phyloP scores from a whole-genome alignment of 2,113 vertebrate genomes.

The Macrotus californicus region DNA sequence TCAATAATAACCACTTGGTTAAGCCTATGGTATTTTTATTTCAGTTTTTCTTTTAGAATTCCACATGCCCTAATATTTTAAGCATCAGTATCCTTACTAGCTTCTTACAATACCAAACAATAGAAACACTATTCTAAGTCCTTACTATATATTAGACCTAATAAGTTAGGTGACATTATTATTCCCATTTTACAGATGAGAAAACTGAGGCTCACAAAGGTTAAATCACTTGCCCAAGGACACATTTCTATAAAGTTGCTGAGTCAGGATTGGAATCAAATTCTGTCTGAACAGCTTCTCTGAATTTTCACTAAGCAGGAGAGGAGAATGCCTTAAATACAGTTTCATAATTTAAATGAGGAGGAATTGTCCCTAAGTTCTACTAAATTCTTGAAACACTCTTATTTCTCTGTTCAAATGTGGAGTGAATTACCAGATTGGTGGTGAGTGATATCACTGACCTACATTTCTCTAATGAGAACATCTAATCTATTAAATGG shows the following conservation, averaged over 20 bases:
- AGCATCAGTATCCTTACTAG: background rate
- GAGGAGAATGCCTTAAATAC: background rate
- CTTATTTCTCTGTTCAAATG: background rate
- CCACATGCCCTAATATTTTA: background rate
- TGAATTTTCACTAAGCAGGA: background rate
- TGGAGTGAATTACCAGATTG: background rate
- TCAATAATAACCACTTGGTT: background rate
- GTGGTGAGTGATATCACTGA: background rate
- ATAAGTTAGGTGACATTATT: background rate
- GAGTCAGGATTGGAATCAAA: background rate
- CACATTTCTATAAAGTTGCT: background rate
- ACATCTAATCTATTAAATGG: background rate
- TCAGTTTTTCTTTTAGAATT: background rate
- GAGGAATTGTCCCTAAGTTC: background rate
- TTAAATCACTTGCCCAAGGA: background rate
- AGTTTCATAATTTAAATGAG: background rate
- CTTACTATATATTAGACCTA: background rate
- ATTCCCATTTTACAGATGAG: background rate
- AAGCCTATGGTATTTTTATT: background rate
- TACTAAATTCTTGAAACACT: background rate
- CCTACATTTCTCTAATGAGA: background rate
- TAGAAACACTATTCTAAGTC: background rate
- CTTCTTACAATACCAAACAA: background rate
- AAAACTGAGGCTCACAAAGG: background rate
- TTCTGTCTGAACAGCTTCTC: background rate